Base-by-base conservation (phyloP, 2,888 invertebrate species). In the Andrena dorsata region DNA sequence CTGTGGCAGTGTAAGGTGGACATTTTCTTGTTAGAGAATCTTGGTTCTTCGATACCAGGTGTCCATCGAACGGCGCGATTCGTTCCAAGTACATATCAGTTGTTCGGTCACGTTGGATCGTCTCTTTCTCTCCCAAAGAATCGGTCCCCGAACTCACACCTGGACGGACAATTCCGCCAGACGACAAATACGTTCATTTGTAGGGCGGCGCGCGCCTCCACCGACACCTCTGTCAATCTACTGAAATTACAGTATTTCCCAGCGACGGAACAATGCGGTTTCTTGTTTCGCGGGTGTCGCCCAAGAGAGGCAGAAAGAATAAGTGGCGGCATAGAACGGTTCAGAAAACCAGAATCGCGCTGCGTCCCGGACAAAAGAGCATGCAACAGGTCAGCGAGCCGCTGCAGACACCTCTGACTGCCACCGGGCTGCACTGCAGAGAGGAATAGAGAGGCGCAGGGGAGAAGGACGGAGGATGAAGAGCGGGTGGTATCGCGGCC, bases 381-480 rank as follows among this genome's bases (percentile, higher is more conserved):
- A 90, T 86, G 91, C 91, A 92, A 92, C 91, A 92, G 91, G 91
- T 92, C 91, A 92, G 91, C 85, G 84, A 71, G 84, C 79, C 80
- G 83, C 83, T 82, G 77, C 80, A 80, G 85, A 86, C 88, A 89
- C 83, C 86, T 85, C 84, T 72, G 73, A 74, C 79, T 80, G 32
- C 79, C 77, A 30, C 69, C 56, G 72, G 41, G 65, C 71, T 73
- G 71, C 64, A 61, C 71, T 51, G 41, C 30, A 16, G 26, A 56
- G 23, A 13, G 56, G 23, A 23, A 56, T 4, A 26, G 56, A 56
- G 56, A 1, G 56, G 56, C 56, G 23, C 10, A 13, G 23, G 51
- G 56, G 69, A 76, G 71, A 70, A 47, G 30, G 58, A 47, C n/a
- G 28, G 53, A 53, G 58, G 49, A 65, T 20, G 64, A 63, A n/a